These are phyloP conservation scores for Theonella swinhoei DNA, from an alignment of 37 sponge, comb jelly and placozoan species.

Conservation along the genomic window DNA sequence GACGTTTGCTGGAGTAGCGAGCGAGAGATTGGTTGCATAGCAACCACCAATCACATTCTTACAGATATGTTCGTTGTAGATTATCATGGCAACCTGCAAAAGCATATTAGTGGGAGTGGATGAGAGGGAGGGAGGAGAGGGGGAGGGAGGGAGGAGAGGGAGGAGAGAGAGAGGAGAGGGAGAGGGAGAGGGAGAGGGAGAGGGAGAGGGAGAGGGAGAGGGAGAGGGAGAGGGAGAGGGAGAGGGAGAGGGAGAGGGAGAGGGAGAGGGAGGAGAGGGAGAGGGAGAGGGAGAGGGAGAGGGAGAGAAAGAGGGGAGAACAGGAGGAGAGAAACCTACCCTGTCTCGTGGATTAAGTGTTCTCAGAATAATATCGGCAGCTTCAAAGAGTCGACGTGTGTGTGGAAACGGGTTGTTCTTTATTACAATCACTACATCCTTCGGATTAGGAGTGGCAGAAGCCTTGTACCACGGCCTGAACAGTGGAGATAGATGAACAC, in stretches of 20 bases:
- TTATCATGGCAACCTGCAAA: constrained; percentile 22
- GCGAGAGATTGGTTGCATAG: constrained; percentile 24
- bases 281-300: too few relatives aligned
- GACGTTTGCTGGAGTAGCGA: constrained; percentile 31
- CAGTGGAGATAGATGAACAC: neutral
- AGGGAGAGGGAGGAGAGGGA: neutral
- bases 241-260: neutral
- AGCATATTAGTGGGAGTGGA: neutral
- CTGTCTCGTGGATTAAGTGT: constrained; percentile 49
- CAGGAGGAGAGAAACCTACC: constrained; percentile 16
- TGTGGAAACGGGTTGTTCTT: constrained; percentile 9
- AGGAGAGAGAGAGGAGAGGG: neutral
- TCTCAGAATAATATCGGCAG: constrained; percentile 36
- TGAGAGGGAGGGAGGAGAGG: neutral
- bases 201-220: neutral
- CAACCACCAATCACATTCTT: constrained; percentile 20
- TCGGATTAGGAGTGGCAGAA: constrained; percentile 45
- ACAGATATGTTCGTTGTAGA: constrained; percentile 11
- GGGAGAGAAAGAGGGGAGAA: too few relatives aligned
- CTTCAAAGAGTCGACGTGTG: constrained; percentile 4
- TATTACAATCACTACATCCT: constrained; percentile 49
- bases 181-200: neutral
- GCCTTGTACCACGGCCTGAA: constrained; percentile 61
- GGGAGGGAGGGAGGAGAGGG: neutral
- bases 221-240: neutral